Base-by-base conservation (phyloP, 2,113 vertebrate species). In the Anhinga anhinga region DNA sequence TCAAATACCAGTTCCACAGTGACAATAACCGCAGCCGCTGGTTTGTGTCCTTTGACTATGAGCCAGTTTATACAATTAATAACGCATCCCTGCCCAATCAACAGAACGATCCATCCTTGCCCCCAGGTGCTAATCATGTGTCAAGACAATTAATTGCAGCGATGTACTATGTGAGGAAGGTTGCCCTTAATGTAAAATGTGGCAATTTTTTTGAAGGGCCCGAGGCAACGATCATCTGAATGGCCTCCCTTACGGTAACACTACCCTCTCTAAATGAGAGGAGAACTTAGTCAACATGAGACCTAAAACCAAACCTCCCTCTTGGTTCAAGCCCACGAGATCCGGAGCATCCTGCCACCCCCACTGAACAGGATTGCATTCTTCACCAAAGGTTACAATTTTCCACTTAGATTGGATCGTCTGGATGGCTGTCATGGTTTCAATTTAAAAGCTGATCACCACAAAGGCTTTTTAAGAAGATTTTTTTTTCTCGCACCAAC, bases 101-200 rank as follows among this genome's bases (percentile, higher is more conserved):
- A 86, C 93, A 94, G 87, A 96, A 94, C 10, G 26, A 88, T 91
- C 71, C 0, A 74, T 93, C 93, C 95, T 95, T 95, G 95, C 95
- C 95, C 94, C 93, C 49, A 90, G 97, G 95, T 94, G 85, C 87
- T 93, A 93, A 95, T 91, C 91, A 86, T 90, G 71, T 96, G 97
- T 96, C 97, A 88, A 94, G 93, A 82, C 89, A 96, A 95, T 95
- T 94, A 96, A 96, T 86, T 73, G 93, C 94, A 88, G 84, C 5
- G 10, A 89, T 88, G 84, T 66, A 42, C 80, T 82, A 61, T 9
- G 66, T 78, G 78, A 90, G 50, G 47, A 94, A 86, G 82, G 66
- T 50, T 97, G 93, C 71, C 66, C 63, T 77, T 80, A 88, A 73
- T 83, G 82, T 61, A 91, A 87, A 91, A 87, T 40, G 66, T 79